phyloP scores from a whole-genome alignment of 1,140 invertebrate genomes.

The Euura lappo region DNA sequence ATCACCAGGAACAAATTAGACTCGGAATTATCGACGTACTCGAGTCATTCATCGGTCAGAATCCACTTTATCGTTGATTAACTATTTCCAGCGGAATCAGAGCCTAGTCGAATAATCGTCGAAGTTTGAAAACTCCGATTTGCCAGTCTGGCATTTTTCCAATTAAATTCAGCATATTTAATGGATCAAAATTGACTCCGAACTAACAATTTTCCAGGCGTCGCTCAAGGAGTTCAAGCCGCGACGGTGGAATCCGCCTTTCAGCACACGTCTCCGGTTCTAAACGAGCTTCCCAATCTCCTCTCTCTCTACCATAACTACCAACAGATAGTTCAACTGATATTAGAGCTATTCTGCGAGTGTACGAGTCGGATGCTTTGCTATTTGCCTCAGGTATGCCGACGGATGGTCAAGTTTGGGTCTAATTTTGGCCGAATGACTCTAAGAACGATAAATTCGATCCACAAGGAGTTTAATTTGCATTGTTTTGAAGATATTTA shows the following conservation, averaged over 20 bases:
- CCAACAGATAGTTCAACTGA: constrained; percentile 78
- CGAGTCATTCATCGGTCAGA: constrained; percentile 69
- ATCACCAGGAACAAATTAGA: constrained; percentile 66
- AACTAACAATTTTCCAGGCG: constrained; percentile 48
- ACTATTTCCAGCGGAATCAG: background rate
- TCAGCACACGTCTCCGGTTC: constrained; percentile 67
- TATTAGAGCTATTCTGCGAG: constrained; percentile 78
- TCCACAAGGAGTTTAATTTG: background rate
- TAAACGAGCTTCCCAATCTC: constrained; percentile 71
- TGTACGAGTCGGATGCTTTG: constrained; percentile 73
- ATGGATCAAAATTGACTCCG: too few relatives aligned
- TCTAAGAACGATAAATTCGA: too few relatives aligned
- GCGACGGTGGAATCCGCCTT: constrained; percentile 68
- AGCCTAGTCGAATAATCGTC: too few relatives aligned
- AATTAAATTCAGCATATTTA: too few relatives aligned
- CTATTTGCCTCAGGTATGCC: constrained; percentile 65
- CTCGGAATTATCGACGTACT: constrained; percentile 68
- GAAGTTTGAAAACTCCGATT: too few relatives aligned
- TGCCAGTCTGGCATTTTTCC: background rate
- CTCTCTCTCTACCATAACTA: constrained; percentile 83
- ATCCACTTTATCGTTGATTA: background rate
- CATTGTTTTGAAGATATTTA: constrained; percentile 25
- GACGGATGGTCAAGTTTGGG: constrained; percentile 14
- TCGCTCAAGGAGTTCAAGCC: constrained; percentile 66
- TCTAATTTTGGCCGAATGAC: too few relatives aligned